These are phyloP conservation scores for Euclidia mi DNA, from an alignment of 2,888 invertebrate genomes.

Conservation along the genomic window DNA sequence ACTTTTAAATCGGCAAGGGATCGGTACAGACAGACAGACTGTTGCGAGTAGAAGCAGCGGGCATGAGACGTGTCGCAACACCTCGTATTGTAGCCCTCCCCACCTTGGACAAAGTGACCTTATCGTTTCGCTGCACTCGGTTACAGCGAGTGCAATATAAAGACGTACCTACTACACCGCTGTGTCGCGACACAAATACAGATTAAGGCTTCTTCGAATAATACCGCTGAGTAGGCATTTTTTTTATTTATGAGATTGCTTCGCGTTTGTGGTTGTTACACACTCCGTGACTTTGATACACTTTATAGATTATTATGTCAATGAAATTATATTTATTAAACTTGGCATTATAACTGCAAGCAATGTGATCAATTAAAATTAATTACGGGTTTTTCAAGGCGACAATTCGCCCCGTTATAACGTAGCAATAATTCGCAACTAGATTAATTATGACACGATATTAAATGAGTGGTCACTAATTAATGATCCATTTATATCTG, in stretches of 20 bases:
- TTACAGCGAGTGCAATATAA: conserved; percentile 74
- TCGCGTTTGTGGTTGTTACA: not conserved
- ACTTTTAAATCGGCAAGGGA: conserved; percentile 63
- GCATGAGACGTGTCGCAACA: conserved; percentile 67
- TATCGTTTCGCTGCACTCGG: conserved; percentile 84
- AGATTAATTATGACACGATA: conserved; percentile 11
- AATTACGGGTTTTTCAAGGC: not conserved
- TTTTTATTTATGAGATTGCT: conserved; percentile 7
- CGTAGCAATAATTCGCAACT: not conserved
- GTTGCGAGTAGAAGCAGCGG: conserved; percentile 34
- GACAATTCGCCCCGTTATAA: not conserved
- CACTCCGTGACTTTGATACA: not conserved
- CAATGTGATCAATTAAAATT: too few relatives aligned
- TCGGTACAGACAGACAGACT: conserved; percentile 56
- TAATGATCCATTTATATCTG: conserved; percentile 42
- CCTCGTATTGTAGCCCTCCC: conserved; percentile 71
- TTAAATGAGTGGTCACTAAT: conserved; percentile 38
- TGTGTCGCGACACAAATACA: conserved; percentile 37
- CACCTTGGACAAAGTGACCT: conserved; percentile 81
- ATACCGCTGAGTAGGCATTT: conserved; percentile 29
- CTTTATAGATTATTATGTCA: too few relatives aligned
- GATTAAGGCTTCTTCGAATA: conserved; percentile 32
- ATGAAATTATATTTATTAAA: too few relatives aligned
- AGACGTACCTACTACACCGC: conserved; percentile 52
- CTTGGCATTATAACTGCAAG: too few relatives aligned